Conservation (phyloP, 2,113 vertebrate genomes). For the Illadopsis cleaveri region DNA sequence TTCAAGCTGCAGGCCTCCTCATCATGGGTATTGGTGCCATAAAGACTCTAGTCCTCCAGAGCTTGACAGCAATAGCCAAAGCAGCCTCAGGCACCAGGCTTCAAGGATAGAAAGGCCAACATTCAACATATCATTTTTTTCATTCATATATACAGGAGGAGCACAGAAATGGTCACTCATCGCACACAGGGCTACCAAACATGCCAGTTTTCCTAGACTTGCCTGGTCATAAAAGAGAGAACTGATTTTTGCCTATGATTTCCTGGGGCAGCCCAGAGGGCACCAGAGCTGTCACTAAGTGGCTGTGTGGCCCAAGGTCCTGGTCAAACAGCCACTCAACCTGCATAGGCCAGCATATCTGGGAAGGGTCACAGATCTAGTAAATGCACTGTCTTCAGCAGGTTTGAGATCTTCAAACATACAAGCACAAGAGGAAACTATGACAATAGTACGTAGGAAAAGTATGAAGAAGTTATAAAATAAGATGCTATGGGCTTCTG, state of each 20-base stretch:
- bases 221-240: not conserved
- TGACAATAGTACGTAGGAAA: not conserved
- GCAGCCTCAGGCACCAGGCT: not conserved
- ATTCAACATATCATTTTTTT: not conserved
- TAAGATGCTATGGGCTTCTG: not conserved
- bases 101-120: not conserved
- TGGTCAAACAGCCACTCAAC: not conserved
- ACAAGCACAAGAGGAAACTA: not conserved
- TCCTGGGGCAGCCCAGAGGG: not conserved
- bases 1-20: not conserved
- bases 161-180: not conserved
- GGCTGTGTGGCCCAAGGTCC: not conserved
- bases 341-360: not conserved
- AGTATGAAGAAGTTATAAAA: not conserved
- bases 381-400: not conserved
- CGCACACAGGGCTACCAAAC: not conserved
- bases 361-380: not conserved
- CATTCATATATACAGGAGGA: not conserved
- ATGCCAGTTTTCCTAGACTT: not conserved
- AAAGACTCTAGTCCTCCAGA: not conserved
- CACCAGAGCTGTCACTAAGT: not conserved
- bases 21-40: not conserved
- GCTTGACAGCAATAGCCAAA: not conserved
- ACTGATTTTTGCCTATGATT: not conserved
- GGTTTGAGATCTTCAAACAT: not conserved